Percentiles rank a stretch among this genome's conserved stretches.
Conservation (phyloP, 2,797 vertebrate genomes). For the Phrynocephalus guinanensis region DNA sequence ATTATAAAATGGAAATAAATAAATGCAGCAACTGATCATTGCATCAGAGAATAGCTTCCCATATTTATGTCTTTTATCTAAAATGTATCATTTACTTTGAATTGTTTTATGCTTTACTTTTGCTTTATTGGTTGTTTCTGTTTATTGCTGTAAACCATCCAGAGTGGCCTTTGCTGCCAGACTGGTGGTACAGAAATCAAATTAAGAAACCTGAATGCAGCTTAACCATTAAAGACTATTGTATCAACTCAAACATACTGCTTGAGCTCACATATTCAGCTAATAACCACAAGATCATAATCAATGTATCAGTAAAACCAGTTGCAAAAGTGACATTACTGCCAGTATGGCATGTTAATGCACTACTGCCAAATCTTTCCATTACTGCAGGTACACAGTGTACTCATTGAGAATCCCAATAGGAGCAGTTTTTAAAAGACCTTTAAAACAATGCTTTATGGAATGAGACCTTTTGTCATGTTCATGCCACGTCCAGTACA, state of each 20-base stretch:
- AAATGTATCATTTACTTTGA: too few species aligned
- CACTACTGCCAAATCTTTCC: conserved; percentile 6
- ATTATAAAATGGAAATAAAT: neutral
- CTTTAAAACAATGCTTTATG: conserved; percentile 45
- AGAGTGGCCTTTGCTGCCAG: too few species aligned
- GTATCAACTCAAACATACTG: neutral
- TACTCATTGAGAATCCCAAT: conserved; percentile 29
- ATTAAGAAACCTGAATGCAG: too few species aligned
- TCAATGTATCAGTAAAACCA: neutral
- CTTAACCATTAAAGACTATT: neutral
- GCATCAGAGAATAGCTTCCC: too few species aligned
- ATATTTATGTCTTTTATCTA: too few species aligned
- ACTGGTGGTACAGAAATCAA: too few species aligned
- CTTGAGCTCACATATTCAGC: neutral
- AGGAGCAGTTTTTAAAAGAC: conserved; percentile 13
- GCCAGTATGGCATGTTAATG: neutral
- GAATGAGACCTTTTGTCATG: conserved; percentile 7
- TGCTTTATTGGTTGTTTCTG: too few species aligned
- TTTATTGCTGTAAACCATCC: too few species aligned
- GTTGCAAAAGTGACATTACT: neutral
- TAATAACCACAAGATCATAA: neutral
- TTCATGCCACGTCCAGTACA: conserved; percentile 11
- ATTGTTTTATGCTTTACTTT: too few species aligned
- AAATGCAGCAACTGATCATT: too few species aligned
- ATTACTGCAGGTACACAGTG: conserved; percentile 37